These are phyloP conservation scores for Nyctibius bracteatus DNA, from an alignment of 2,113 vertebrate species.

Conservation along the genomic window DNA sequence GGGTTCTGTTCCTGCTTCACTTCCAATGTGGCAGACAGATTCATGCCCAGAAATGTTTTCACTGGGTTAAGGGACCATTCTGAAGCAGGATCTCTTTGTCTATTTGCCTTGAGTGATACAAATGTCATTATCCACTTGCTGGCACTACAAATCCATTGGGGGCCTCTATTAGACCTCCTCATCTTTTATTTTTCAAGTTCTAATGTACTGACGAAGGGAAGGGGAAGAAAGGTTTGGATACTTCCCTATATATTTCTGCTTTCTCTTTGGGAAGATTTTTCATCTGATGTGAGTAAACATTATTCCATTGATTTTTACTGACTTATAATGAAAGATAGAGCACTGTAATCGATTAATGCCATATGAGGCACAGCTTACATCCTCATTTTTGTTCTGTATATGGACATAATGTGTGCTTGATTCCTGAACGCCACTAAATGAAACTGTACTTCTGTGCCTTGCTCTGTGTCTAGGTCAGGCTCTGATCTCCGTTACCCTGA, in stretches of 20 bases:
- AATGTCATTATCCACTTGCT: background rate
- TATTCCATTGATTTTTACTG: background rate
- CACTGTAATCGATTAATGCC: background rate
- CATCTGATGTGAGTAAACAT: background rate
- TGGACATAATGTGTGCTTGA: background rate
- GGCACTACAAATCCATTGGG: background rate
- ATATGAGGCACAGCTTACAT: background rate
- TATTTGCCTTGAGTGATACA: background rate
- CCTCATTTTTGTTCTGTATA: background rate
- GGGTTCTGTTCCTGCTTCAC: background rate
- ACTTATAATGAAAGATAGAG: background rate
- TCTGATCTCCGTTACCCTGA: background rate
- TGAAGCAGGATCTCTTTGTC: background rate
- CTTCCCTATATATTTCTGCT: background rate
- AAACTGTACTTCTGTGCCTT: background rate
- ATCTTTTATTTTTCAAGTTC: background rate
- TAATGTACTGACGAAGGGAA: background rate
- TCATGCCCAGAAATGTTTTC: background rate
- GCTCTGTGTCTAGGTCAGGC: background rate
- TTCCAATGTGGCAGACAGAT: background rate
- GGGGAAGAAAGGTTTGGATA: background rate
- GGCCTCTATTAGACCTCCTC: background rate
- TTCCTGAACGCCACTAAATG: background rate
- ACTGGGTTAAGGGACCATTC: background rate
- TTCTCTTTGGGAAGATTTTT: background rate